A percentile compares a stretch with the other conserved stretches of the same genome.
These are phyloP conservation scores for Mormyrus lacerda DNA, from an alignment of 2,113 vertebrate genomes.

Conservation along the genomic window DNA sequence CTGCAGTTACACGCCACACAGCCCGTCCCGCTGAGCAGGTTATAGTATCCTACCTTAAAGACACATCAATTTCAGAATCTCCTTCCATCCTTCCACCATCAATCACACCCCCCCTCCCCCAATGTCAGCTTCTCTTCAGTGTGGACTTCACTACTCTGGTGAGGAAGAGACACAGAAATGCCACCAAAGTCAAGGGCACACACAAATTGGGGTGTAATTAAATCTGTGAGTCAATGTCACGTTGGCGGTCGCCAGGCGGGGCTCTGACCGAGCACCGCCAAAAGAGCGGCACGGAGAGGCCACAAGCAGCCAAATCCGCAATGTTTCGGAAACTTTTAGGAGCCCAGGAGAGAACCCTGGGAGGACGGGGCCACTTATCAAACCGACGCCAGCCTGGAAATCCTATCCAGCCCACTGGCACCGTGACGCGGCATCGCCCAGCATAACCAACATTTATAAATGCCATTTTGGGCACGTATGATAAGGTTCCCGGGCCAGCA, in stretches of 20 bases:
- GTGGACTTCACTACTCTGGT: background rate
- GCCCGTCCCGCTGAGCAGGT: constrained; percentile 60
- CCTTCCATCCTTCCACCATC: background rate
- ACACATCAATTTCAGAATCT: background rate
- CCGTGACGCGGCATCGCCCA: background rate
- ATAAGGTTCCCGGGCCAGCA: background rate
- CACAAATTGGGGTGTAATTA: background rate
- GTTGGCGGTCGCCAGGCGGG: background rate
- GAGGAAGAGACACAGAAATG: background rate
- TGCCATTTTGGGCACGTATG: background rate
- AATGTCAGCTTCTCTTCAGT: background rate
- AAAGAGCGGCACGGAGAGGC: background rate
- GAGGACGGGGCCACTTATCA: background rate
- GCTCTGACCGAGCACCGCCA: background rate
- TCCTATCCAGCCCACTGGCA: background rate
- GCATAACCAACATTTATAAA: background rate
- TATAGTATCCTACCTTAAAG: constrained; percentile 71
- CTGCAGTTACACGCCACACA: constrained; percentile 75
- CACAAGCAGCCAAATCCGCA: background rate
- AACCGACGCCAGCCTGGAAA: background rate
- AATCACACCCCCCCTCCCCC: background rate
- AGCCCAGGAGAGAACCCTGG: background rate
- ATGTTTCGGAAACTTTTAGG: background rate
- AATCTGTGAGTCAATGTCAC: background rate
- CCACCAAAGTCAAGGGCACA: background rate